These are phyloP conservation scores for Chauna torquata DNA, from an alignment of 2,113 vertebrate genomes.

Conservation along the genomic window DNA sequence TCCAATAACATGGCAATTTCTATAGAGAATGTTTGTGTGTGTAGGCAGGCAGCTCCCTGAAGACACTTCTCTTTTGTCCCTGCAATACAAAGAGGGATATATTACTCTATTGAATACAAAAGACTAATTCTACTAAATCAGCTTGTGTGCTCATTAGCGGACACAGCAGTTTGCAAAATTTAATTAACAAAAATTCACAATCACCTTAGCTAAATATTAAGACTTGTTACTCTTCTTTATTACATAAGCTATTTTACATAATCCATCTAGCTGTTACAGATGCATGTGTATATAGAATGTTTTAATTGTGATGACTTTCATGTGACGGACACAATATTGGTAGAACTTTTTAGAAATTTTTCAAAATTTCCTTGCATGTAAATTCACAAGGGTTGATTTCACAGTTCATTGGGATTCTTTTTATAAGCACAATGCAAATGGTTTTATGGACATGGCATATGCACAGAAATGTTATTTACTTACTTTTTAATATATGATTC, in stretches of 20 bases:
- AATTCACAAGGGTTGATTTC: neutral
- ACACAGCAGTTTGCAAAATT: constrained; percentile 22
- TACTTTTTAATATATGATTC: neutral
- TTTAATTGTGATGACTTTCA: neutral
- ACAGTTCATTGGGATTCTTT: neutral
- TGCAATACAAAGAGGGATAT: constrained; percentile 34
- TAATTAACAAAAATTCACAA: neutral
- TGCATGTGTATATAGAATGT: neutral
- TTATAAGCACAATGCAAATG: neutral
- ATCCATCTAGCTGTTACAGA: neutral
- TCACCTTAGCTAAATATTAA: neutral
- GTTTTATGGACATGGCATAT: neutral
- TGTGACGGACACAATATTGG: neutral
- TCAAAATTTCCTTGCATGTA: neutral
- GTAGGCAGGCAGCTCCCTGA: constrained; percentile 8
- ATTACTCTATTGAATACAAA: neutral
- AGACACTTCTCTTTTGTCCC: constrained; percentile 45
- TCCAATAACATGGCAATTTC: neutral
- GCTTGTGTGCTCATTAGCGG: constrained; percentile 8
- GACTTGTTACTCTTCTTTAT: neutral
- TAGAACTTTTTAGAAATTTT: neutral
- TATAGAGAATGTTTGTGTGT: constrained; percentile 28
- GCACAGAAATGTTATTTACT: too few species aligned
- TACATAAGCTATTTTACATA: neutral
- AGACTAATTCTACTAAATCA: constrained; percentile 44